Conservation (phyloP, 2,888 invertebrate genomes). For the Geophilus truncorum region DNA sequence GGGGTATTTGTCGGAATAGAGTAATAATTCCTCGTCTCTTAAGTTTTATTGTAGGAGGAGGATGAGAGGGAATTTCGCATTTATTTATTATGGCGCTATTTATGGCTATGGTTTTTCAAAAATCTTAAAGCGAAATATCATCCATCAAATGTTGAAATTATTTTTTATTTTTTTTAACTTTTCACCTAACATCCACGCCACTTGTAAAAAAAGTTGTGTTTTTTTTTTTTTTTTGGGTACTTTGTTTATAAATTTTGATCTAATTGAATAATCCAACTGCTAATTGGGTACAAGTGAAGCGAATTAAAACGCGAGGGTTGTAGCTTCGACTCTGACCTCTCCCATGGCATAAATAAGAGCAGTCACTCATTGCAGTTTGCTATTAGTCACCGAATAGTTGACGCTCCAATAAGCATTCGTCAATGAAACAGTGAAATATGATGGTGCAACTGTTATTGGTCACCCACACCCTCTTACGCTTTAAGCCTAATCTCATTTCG, state of each 20-base stretch:
- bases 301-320: neutral
- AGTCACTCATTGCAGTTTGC: neutral
- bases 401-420: constrained; percentile 12
- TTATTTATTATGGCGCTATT: constrained; percentile 7
- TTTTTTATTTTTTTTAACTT: too few relatives aligned
- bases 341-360: constrained; percentile 16
- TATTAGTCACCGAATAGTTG: constrained; percentile 3
- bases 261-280: neutral
- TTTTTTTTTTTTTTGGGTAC: too few relatives aligned
- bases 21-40: neutral
- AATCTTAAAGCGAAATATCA: neutral
- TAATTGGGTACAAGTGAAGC: constrained; percentile 1
- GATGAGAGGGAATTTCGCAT: neutral
- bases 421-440: constrained; percentile 7
- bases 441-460: constrained; percentile 7
- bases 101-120: neutral
- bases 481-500: neutral
- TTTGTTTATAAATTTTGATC: too few relatives aligned
- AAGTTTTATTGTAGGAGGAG: neutral
- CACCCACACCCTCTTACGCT: neutral
- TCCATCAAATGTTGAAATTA: neutral
- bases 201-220: too few relatives aligned
- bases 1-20: neutral
- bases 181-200: too few relatives aligned
- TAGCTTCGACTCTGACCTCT: neutral